Percentiles rank a stretch among this genome's conserved stretches.
Conservation (phyloP, 2,113 vertebrate species). For the Butorides virescens region DNA sequence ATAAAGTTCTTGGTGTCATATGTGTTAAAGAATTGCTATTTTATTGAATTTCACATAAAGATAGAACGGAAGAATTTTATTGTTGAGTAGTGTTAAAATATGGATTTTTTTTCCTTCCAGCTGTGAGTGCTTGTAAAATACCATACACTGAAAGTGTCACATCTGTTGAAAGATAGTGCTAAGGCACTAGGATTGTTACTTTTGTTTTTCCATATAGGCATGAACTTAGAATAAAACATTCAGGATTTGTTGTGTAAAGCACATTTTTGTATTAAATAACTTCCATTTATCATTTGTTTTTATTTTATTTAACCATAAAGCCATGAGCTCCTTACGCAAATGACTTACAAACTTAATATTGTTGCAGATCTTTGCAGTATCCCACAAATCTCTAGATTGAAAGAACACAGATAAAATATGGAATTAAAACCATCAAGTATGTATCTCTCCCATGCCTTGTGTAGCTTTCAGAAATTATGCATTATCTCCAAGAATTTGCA, state of each 20-base stretch:
- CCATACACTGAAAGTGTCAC: not conserved
- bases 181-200: not conserved
- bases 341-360: not conserved
- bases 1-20: not conserved
- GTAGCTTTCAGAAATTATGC: not conserved
- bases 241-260: not conserved
- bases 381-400: not conserved
- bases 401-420: not conserved
- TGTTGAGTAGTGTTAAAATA: not conserved
- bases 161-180: not conserved
- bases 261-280: not conserved
- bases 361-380: not conserved
- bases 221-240: not conserved
- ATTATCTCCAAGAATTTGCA: not conserved
- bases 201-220: not conserved
- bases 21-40: not conserved
- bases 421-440: not conserved
- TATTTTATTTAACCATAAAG: not conserved
- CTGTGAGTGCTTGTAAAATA: not conserved
- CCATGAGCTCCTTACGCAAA: not conserved
- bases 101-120: not conserved
- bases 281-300: not conserved
- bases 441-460: not conserved
- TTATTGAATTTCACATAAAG: not conserved
- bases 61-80: not conserved